Percentiles rank a stretch among this genome's conserved stretches.
These are phyloP conservation scores for Temnothorax unifasciatus DNA, from an alignment of 2,888 invertebrate genomes.

Conservation along the genomic window DNA sequence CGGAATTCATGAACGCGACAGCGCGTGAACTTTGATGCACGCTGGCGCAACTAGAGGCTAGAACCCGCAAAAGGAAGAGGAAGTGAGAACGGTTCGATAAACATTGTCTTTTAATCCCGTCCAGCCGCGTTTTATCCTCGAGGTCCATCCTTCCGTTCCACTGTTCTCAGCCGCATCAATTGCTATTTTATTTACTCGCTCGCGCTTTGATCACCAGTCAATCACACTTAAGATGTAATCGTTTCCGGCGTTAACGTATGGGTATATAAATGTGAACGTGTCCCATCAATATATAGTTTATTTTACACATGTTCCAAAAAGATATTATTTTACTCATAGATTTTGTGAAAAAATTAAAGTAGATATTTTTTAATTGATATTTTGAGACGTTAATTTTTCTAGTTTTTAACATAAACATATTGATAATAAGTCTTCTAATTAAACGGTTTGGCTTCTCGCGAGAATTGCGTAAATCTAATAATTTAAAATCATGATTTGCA, in stretches of 20 bases:
- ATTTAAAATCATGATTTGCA: neutral
- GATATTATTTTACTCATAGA: neutral
- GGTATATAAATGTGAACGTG: neutral
- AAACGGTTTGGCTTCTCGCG: too few relatives aligned
- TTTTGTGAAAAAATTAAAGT: neutral
- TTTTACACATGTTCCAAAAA: neutral
- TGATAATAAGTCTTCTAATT: neutral
- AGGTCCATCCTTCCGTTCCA: constrained; percentile 1
- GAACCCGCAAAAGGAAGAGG: constrained; percentile 15
- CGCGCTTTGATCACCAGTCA: constrained; percentile 7
- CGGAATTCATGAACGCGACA: constrained; percentile 67
- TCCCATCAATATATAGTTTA: neutral
- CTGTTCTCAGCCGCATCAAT: constrained; percentile 7
- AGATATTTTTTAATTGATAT: neutral
- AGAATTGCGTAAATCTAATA: neutral
- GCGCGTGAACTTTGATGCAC: constrained; percentile 54
- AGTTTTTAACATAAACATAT: neutral
- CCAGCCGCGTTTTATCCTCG: constrained; percentile 1
- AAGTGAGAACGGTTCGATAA: constrained; percentile 36
- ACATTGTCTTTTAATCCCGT: constrained; percentile 47
- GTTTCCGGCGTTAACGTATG: neutral
- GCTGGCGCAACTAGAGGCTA: constrained; percentile 28
- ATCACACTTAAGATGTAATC: neutral
- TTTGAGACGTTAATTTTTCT: neutral
- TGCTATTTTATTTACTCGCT: constrained; percentile 17